Conservation (phyloP, 2,888 invertebrate genomes). For the Ornithoptera priamus region DNA sequence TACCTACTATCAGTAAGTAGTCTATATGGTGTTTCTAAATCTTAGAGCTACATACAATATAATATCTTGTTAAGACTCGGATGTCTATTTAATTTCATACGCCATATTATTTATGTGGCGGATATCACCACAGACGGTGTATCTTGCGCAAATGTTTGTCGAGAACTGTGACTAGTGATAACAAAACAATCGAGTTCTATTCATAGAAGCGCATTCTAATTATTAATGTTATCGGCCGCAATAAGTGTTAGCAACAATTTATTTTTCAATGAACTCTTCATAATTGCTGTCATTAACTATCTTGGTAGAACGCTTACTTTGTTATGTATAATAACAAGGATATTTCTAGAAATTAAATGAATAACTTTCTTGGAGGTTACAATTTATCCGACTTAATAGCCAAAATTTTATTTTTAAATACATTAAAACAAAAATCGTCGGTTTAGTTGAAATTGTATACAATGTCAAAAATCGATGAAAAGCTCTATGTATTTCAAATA, state of each 20-base stretch:
- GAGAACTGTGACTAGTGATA: slow-evolving; percentile 20
- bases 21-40: too few species aligned
- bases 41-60: too few species aligned
- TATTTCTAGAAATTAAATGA: background rate
- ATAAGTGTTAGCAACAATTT: slow-evolving; percentile 26
- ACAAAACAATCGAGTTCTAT: slow-evolving; percentile 28
- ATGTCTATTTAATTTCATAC: slow-evolving; percentile 20
- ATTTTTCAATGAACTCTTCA: slow-evolving; percentile 29
- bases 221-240: slow-evolving; percentile 22
- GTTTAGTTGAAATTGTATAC: too few species aligned
- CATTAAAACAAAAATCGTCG: too few species aligned
- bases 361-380: too few species aligned
- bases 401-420: too few species aligned
- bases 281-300: slow-evolving; percentile 22
- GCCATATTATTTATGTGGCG: background rate
- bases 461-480: background rate
- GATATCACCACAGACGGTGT: slow-evolving; percentile 19
- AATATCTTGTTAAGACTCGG: background rate
- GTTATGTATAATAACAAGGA: background rate
- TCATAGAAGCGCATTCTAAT: slow-evolving; percentile 28
- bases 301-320: slow-evolving; percentile 6
- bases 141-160: slow-evolving; percentile 19
- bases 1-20: too few species aligned
- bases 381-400: too few species aligned
- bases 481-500: background rate